Base-by-base conservation (phyloP, 2,797 vertebrate species). In the Apogon talboti region DNA sequence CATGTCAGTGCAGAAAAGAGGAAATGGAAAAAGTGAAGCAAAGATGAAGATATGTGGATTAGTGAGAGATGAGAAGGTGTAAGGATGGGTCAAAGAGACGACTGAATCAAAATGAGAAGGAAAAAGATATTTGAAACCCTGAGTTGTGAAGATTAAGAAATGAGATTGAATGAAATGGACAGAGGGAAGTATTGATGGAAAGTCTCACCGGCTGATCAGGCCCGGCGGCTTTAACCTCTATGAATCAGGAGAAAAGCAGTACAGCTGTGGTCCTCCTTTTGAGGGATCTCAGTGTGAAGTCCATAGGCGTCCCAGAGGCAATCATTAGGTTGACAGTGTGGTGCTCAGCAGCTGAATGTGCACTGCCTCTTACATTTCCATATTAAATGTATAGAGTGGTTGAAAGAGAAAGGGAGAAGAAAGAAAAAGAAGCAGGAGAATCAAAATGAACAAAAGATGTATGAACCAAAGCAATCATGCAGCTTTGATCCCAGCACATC, bases 281-380 rank as follows among this genome's bases (percentile, higher is more conserved):
- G 72, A 74, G 48, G 60, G 82, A 55, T 72, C 64, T 78, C 74
- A 68, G 62, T 52, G 80, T 76, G 71, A 76, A 82, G 66, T 80
- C 76, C 69, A 84, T 52, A 83, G 62, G 66, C 62, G 60, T 88
- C 83, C 71, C 72, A 74, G 78, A 81, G 83, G 79, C 84, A 87
- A 84, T 90, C 87, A 89, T 88, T 86, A 87, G 81, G 74, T 80
- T 90, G 85, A 87, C 85, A 87, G 74, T 59, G 21, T 88, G 78
- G 55, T 47, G 52, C 79, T 71, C 15, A 46, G 46, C 10, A 7
- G 48, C 57, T 57, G 68, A 74, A 61, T 70, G 46, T 35, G 44
- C 37, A 28, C 49, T 37, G 41, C 35, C 38, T 57, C n/a, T 65
- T 60, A 66, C 14, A 63, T 76, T 82, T 64, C 51, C 16, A 74